Conservation (phyloP, 2,797 vertebrate genomes). For the Miichthys miiuy region DNA sequence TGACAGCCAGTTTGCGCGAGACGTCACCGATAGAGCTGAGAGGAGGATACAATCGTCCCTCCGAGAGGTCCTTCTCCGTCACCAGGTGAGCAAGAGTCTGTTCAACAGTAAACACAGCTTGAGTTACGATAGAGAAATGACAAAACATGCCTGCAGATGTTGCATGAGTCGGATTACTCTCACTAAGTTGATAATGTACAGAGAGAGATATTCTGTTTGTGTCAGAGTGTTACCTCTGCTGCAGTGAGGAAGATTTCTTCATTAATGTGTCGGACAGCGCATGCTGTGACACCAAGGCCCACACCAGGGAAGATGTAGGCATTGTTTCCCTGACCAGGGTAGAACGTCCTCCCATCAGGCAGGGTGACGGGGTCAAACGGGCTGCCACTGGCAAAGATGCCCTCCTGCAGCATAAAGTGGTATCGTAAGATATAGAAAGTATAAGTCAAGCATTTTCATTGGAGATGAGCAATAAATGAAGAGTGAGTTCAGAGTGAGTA, state of each 20-base stretch:
- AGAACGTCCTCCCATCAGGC: constrained; percentile 88
- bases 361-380: constrained; percentile 95
- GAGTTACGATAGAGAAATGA: neutral
- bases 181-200: neutral
- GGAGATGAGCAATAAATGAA: neutral
- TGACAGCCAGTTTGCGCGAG: constrained; percentile 92
- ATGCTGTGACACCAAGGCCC: constrained; percentile 90
- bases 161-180: neutral
- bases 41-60: constrained; percentile 95
- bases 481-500: constrained; percentile 56
- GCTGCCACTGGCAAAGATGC: constrained; percentile 97
- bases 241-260: constrained; percentile 93
- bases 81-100: constrained; percentile 93
- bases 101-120: neutral
- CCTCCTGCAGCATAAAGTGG: constrained; percentile 85
- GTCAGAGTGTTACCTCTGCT: constrained; percentile 88
- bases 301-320: constrained; percentile 98
- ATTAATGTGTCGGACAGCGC: constrained; percentile 87
- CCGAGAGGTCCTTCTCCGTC: constrained; percentile 90
- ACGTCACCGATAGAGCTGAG: constrained; percentile 90
- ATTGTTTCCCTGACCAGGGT: constrained; percentile 98
- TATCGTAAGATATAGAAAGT: neutral
- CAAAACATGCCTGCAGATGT: neutral
- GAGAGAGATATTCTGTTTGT: neutral
- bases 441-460: neutral